Conservation (phyloP, 2,113 vertebrate species). For the Coptodon rendalli region DNA sequence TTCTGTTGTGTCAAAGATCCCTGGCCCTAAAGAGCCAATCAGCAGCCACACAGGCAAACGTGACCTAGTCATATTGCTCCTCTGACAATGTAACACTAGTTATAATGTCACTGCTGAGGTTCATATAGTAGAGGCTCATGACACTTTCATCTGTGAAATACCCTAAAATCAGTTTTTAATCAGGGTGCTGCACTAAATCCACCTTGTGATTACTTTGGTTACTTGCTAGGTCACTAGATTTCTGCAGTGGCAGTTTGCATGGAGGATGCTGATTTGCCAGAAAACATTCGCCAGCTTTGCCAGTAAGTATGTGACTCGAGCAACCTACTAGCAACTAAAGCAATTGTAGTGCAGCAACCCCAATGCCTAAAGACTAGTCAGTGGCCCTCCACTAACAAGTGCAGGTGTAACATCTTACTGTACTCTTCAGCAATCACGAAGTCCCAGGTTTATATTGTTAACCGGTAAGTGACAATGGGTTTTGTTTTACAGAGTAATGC, state of each 20-base stretch:
- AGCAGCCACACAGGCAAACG: not conserved
- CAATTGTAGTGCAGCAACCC: not conserved
- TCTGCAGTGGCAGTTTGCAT: not conserved
- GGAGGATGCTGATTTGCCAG: not conserved
- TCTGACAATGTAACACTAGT: accelerated
- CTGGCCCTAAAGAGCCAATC: not conserved
- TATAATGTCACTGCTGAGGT: not conserved
- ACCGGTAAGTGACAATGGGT: not conserved
- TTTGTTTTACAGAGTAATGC: not conserved
- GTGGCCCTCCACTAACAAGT: not conserved
- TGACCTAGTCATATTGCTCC: not conserved
- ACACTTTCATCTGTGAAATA: not conserved
- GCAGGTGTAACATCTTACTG: not conserved
- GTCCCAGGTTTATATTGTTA: not conserved
- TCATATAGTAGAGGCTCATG: not conserved
- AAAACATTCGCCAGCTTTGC: not conserved
- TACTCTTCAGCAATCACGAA: not conserved
- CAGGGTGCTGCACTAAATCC: not conserved
- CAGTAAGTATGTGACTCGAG: not conserved
- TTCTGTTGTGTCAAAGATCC: not conserved
- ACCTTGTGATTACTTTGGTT: not conserved
- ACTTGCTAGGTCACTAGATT: not conserved
- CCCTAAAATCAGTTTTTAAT: not conserved
- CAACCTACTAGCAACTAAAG: not conserved
- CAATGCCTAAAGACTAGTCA: not conserved